Percentiles rank a stretch among this genome's conserved stretches.
phyloP scores from a whole-genome alignment of 1,140 invertebrate species.

The Eciton burchellii region DNA sequence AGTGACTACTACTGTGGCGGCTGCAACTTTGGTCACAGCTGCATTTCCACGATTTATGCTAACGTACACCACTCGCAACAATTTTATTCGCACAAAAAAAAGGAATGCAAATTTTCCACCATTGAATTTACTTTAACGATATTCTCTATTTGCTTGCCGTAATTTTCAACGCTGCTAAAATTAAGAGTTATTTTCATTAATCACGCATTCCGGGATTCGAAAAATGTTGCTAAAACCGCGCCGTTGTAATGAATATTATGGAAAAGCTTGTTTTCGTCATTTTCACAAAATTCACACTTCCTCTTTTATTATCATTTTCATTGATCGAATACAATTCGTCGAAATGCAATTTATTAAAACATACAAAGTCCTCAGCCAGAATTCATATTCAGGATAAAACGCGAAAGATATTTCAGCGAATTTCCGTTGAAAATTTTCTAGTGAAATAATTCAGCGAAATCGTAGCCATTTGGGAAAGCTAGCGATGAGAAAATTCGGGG shows the following conservation, averaged over 20 bases:
- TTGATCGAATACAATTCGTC: too few species aligned
- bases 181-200: too few species aligned
- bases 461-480: background rate
- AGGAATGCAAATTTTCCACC: background rate
- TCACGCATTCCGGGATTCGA: background rate
- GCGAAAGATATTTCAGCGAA: background rate
- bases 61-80: background rate
- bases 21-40: background rate
- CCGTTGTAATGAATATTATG: background rate
- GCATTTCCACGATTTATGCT: constrained; percentile 33
- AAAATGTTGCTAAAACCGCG: background rate
- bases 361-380: too few species aligned
- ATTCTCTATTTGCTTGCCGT: background rate
- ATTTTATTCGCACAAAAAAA: background rate
- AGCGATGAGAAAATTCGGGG: constrained; percentile 18
- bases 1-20: background rate
- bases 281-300: background rate
- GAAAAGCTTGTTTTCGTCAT: background rate
- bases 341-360: too few species aligned
- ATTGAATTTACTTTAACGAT: background rate
- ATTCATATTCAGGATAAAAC: too few species aligned
- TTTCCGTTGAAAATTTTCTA: background rate
- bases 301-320: too few species aligned
- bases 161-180: background rate
- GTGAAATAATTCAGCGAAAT: too few species aligned